Base-by-base conservation (phyloP, 2,113 vertebrate species). In the Alethe diademata region DNA sequence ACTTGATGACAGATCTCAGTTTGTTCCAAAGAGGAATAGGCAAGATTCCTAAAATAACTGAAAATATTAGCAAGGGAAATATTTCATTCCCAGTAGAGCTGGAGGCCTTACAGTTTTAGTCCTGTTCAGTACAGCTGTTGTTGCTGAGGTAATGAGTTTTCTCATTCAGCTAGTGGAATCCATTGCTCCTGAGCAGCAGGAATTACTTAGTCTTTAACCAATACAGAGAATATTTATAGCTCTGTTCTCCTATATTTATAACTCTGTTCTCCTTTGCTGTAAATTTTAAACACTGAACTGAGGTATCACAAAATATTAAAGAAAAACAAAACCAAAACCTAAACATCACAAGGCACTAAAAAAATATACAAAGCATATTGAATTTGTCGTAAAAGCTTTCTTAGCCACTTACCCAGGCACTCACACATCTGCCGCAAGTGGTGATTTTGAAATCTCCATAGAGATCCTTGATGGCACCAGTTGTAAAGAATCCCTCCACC, bases 371-470 rank as follows among this genome's bases (percentile, higher is more conserved):
- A 65, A 88, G 24, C 10, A 24, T 14, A 12, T 18, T 50, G 42
- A 86, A 79, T 88, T 64, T 92, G 12, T 62, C 4, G 0, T 40
- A 78, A 82, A 91, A 78, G 48, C 25, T 78, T 78, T 91, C 60
- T 81, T 78, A 86, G 36, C 45, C 58, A 96, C 99, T 75, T 99
- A 99, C 99, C 99, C 99, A 99, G 88, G 99, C 99, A 76, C 99
- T 99, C 97, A 99, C 99, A 43, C 99, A 99, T 97, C 99, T 98
- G 94, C 99, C 99, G 0, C 99, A 99, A 93, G 99, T 99, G 97
- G 99, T 99, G 98, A 99, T 99, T 98, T 99, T 99, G 98, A 99
- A 99, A 97, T 99, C 99, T 65, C 99, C 99, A 38, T 99, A 99
- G 87, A 99, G 99, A 94, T 99, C 99, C 96, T 99, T 99, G 92